These are phyloP conservation scores for Danionella dracula DNA, from an alignment of 2,797 vertebrate species.

Conservation along the genomic window DNA sequence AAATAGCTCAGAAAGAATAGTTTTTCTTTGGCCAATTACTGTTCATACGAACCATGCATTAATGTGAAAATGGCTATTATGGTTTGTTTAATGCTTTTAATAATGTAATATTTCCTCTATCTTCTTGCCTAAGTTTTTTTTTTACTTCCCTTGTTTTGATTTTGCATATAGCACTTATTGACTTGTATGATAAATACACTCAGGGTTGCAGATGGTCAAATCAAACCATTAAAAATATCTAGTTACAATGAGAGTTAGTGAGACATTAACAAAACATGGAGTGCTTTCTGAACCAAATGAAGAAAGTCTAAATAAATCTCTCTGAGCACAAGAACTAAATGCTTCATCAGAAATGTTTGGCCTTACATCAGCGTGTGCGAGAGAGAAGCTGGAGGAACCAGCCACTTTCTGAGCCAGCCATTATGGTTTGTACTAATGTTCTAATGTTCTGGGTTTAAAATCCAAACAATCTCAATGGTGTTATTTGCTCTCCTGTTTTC, in stretches of 20 bases:
- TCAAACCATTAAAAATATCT: slow-evolving; percentile 42
- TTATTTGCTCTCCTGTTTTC: slow-evolving; percentile 73
- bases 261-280: slow-evolving; percentile 66
- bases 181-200: slow-evolving; percentile 13
- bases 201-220: slow-evolving; percentile 11
- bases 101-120: too few species aligned
- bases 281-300: slow-evolving; percentile 68
- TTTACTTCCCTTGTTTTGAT: too few species aligned
- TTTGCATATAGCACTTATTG: too few species aligned
- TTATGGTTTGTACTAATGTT: slow-evolving; percentile 81
- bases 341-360: slow-evolving; percentile 75
- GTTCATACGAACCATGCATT: too few species aligned
- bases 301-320: slow-evolving; percentile 75
- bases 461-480: slow-evolving; percentile 76
- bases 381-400: slow-evolving; percentile 68
- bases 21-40: too few species aligned
- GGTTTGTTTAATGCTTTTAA: too few species aligned
- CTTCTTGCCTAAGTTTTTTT: too few species aligned
- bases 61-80: too few species aligned
- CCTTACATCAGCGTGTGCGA: slow-evolving; percentile 73
- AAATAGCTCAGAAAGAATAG: too few species aligned
- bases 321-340: slow-evolving; percentile 71
- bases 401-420: slow-evolving; percentile 67
- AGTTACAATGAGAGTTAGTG: slow-evolving; percentile 71
- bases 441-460: slow-evolving; percentile 80